Conservation (phyloP, 2,113 vertebrate species). For the Gobiocypris rarus region DNA sequence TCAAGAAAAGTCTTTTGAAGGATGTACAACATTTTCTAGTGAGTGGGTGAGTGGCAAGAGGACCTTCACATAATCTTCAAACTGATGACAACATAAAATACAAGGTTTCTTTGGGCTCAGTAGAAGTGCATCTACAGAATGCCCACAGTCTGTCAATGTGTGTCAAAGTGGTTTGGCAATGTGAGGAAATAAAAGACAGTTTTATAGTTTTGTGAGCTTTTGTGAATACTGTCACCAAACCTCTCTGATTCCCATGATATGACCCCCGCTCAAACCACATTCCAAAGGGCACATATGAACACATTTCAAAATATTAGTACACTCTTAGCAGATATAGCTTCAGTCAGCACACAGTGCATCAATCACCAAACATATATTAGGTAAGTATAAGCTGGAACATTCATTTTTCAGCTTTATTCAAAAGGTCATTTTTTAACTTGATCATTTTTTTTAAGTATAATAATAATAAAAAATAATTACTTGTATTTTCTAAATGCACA, state of each 20-base stretch:
- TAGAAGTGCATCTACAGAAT: background rate
- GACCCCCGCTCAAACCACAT: too few relatives aligned
- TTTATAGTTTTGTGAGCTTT: background rate
- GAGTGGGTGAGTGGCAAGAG: too few relatives aligned
- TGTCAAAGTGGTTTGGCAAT: background rate
- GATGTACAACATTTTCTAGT: background rate
- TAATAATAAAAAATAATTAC: background rate
- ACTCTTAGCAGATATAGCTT: background rate
- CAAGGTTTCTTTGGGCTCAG: background rate
- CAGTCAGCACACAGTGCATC: background rate
- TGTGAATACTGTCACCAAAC: too few relatives aligned
- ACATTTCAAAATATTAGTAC: background rate
- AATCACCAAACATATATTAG: background rate
- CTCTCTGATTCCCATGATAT: too few relatives aligned
- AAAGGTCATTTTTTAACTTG: too few relatives aligned
- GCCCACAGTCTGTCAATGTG: background rate
- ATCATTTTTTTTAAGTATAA: too few relatives aligned
- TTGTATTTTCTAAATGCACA: background rate
- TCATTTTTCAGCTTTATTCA: background rate
- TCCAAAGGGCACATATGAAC: background rate
- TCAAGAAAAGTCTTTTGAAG: background rate
- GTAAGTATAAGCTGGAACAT: background rate
- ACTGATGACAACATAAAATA: background rate
- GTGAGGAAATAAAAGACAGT: background rate
- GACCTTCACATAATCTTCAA: background rate